Conservation (phyloP, 2,888 invertebrate species). For the Agrochola litura region DNA sequence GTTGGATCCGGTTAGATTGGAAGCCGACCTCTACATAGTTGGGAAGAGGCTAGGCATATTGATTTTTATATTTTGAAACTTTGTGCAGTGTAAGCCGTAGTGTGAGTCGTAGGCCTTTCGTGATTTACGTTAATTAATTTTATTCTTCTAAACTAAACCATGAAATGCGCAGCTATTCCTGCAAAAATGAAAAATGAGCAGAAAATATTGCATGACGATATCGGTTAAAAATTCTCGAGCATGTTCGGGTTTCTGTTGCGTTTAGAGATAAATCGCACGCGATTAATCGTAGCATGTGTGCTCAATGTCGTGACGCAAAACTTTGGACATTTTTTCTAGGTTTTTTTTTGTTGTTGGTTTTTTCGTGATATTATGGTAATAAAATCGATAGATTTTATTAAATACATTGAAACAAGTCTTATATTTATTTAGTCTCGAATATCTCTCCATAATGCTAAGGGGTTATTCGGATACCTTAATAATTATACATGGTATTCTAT, state of each 20-base stretch:
- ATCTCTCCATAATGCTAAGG: no score
- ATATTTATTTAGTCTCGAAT: no score
- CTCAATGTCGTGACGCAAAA: conserved; percentile 22
- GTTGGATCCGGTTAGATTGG: no score
- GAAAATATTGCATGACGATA: conserved; percentile 19
- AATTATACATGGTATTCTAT: no score
- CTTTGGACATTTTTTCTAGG: neutral
- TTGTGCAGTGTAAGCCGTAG: neutral
- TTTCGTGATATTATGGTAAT: no score
- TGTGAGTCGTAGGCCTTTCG: neutral
- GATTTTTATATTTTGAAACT: neutral
- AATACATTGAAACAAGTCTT: no score
- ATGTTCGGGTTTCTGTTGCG: conserved; percentile 11
- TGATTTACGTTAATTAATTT: neutral
- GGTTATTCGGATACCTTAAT: no score
- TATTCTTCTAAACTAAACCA: neutral
- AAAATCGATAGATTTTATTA: no score
- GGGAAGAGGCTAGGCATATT: no score
- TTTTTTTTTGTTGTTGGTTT: conserved; percentile 6
- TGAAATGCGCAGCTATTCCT: neutral
- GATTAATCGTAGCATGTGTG: conserved; percentile 43
- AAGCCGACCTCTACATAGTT: no score
- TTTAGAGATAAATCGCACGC: conserved; percentile 47
- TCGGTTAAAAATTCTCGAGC: conserved; percentile 12
- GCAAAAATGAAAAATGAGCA: neutral